Base-by-base conservation (phyloP, 2,113 vertebrate species). In the Pimephales promelas region DNA sequence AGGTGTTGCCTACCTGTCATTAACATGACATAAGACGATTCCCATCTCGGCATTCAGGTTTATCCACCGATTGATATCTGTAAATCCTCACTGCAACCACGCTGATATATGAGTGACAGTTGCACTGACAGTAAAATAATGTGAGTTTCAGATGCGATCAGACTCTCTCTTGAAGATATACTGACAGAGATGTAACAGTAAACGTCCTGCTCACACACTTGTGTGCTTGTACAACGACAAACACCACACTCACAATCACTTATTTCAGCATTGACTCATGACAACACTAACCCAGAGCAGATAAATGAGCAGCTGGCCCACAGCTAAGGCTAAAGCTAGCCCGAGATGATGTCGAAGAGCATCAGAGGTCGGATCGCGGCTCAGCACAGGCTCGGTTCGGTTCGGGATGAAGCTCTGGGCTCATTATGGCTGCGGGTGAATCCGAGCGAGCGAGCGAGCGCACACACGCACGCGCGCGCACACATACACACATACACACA, bases 361-460 rank as follows among this genome's bases (percentile, higher is more conserved):
- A 73, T 47, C n/a, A 47, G 68, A 43, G 20, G 20, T 54, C 68
- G 2, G n/a, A 24, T 5, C 40, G n/a, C 40, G 18, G n/a, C 1
- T 26, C 43, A 71, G n/a, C 4, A 28, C n/a, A 9, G 47, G 26
- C 74, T 40, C 66, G 16, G 28, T 18, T 61, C 76, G 76, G 56
- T 66, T 66, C 59, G 77, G 57, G 74, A 75, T 75, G 28, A 56
- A 7, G 13, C 75, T 80, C 26, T 28, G 78, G 79, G 61, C 26
- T 81, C 62, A 66, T 70, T 34, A 70, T 54, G 62, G 47, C 79
- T 81, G 28, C 45, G 79, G 26, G 20, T 81, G 47, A 81, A 68
- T 54, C 62, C 24, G 77, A 16, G 79, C 26, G 11, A 8, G 8
- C 59, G 24, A 31, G 31, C 31, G 31, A 31, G 31, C 31, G 2